Evolutionary conservation across 2,888 invertebrate species (phyloP).

Genomic region (Stegophylla sp.): DNA sequence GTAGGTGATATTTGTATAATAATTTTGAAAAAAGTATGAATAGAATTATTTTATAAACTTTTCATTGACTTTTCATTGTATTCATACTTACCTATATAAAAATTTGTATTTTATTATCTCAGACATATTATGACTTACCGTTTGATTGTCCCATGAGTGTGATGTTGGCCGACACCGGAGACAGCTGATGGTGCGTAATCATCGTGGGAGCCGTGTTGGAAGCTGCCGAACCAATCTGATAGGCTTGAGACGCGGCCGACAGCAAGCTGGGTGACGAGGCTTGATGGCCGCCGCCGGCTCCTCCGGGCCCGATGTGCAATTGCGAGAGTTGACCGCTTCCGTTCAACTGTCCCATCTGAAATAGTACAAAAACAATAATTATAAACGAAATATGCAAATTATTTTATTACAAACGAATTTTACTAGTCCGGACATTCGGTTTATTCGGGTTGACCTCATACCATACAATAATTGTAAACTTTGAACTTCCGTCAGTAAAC

Average conservation of each 20-base stretch:
- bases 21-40: no score
- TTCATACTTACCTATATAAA: no score
- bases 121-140: conserved; percentile 60
- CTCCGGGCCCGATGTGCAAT: conserved; percentile 41
- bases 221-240: conserved; percentile 60
- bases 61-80: no score
- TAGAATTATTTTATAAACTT: no score
- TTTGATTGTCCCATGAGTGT: conserved; percentile 62
- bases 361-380: background rate
- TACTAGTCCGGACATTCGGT: no score
- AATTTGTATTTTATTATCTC: no score
- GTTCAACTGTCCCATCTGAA: conserved; percentile 61
- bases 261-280: conserved; percentile 60
- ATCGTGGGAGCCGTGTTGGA: conserved; percentile 62
- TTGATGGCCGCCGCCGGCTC: conserved; percentile 25
- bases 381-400: no score
- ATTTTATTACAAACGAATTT: no score
- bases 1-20: no score
- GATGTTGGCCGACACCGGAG: conserved; percentile 62
- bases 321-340: conserved; percentile 50
- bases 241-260: conserved; percentile 57
- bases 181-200: conserved; percentile 62
- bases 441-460: no score
- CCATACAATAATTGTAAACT: no score
- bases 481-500: no score